Evolutionary conservation across 2,113 vertebrate species (phyloP).

Genomic region (Meleagris gallopavo): DNA sequence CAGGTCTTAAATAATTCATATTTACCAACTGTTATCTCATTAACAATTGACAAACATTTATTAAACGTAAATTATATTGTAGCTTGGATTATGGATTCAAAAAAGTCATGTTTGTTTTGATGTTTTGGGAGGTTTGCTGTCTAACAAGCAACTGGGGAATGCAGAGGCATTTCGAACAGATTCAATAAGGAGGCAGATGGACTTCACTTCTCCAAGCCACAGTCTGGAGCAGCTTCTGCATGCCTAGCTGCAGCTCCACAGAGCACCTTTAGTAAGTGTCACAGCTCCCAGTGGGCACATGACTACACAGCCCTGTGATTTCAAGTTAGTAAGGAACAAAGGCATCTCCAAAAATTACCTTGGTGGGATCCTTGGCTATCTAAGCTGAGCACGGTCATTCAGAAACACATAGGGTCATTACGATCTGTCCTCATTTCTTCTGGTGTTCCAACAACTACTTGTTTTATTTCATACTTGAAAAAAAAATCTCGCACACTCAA

Average conservation of each 20-base stretch:
- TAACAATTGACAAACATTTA: conserved; percentile 48
- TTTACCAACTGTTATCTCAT: conserved; percentile 36
- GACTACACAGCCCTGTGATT: not conserved
- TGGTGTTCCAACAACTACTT: not conserved
- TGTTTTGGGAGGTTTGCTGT: not conserved
- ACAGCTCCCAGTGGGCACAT: not conserved
- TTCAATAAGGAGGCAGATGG: not conserved
- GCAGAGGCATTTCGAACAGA: not conserved
- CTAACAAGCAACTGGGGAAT: not conserved
- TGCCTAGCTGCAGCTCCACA: not conserved
- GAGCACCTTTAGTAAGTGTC: not conserved
- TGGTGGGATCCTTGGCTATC: not conserved
- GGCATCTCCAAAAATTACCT: too few species aligned
- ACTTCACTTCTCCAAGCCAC: not conserved
- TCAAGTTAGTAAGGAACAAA: too few species aligned
- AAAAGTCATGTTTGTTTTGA: not conserved
- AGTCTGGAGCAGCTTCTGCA: not conserved
- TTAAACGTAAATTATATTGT: conserved; percentile 30
- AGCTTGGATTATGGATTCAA: not conserved
- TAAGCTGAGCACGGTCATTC: not conserved
- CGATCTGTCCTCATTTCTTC: not conserved
- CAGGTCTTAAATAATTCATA: conserved; percentile 53
- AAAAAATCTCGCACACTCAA: not conserved
- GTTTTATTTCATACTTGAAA: not conserved
- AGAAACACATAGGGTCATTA: accelerated